A percentile compares a stretch with the other conserved stretches of the same genome.
phyloP scores from a whole-genome alignment of 2,113 vertebrate genomes.

The Osmerus mordax region DNA sequence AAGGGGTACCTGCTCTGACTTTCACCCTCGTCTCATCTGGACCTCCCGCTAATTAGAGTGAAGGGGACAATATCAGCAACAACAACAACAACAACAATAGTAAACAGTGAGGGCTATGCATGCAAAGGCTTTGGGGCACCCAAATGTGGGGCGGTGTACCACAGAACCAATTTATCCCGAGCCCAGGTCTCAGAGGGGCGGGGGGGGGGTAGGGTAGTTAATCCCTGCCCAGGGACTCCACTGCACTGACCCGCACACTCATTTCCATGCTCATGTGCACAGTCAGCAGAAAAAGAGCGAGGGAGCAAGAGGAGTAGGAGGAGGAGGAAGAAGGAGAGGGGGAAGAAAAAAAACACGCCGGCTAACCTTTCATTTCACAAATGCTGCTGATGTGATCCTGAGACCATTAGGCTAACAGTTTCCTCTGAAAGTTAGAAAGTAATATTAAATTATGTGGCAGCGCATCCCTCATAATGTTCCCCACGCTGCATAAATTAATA shows the following conservation, averaged over 20 bases:
- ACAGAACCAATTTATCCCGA: slow-evolving; percentile 59
- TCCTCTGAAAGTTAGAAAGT: slow-evolving; percentile 51
- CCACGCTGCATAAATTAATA: slow-evolving; percentile 51
- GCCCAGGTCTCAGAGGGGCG: slow-evolving; percentile 54
- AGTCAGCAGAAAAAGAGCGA: slow-evolving; percentile 58
- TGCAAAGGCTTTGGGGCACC: slow-evolving; percentile 33
- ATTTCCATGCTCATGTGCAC: slow-evolving; percentile 64
- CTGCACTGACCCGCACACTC: slow-evolving; percentile 47
- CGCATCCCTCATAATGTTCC: slow-evolving; percentile 48
- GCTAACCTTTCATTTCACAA: slow-evolving; percentile 53
- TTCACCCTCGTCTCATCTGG: slow-evolving; percentile 59
- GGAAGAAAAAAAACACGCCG: not conserved
- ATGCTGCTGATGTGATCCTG: slow-evolving; percentile 55
- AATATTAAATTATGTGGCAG: slow-evolving; percentile 57
- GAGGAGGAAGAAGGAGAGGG: not conserved
- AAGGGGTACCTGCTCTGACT: slow-evolving; percentile 65
- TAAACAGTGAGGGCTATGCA: slow-evolving; percentile 42
- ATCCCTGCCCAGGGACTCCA: slow-evolving; percentile 60
- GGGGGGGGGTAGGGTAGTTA: slow-evolving; percentile 51
- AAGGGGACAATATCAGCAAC: slow-evolving; percentile 49
- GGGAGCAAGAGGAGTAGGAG: not conserved
- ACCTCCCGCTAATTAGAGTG: slow-evolving; percentile 73
- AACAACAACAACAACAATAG: slow-evolving; percentile 40
- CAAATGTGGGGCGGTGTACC: slow-evolving; percentile 28
- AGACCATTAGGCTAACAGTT: slow-evolving; percentile 57